phyloP scores from a whole-genome alignment of 2,797 vertebrate species.

The Macrochelys suwanniensis region DNA sequence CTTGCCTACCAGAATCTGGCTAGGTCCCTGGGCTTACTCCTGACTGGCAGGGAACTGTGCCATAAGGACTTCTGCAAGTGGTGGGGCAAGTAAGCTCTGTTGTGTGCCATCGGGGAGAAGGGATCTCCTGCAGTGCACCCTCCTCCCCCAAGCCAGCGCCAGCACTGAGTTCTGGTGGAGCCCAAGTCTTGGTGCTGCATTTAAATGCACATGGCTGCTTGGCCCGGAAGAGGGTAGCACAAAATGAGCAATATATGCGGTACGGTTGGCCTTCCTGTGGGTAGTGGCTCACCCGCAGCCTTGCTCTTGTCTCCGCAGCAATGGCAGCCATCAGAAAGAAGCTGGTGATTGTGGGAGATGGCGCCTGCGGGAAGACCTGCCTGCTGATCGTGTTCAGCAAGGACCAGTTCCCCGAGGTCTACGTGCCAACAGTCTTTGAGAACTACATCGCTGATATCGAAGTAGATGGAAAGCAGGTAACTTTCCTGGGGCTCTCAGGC shows the following conservation, averaged over 20 bases:
- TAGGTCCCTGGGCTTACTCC: background rate
- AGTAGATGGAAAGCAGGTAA: constrained; percentile 96
- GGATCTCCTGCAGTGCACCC: background rate
- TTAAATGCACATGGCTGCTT: background rate
- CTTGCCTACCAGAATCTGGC: too few species aligned
- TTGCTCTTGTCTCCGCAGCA: constrained; percentile 75
- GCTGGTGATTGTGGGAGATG: constrained; percentile 97
- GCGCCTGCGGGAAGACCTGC: constrained; percentile 96
- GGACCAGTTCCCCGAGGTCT: constrained; percentile 98
- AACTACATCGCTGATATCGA: constrained; percentile 99
- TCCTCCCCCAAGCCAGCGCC: background rate
- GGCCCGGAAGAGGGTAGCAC: background rate
- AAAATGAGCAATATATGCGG: background rate
- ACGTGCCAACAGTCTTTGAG: constrained; percentile 97
- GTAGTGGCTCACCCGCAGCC: background rate
- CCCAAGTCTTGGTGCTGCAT: too few species aligned
- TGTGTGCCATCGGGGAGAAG: background rate
- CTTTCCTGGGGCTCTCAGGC: background rate
- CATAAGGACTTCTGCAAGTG: background rate
- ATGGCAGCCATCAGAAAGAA: constrained; percentile 99
- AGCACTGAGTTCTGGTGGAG: background rate
- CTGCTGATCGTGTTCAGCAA: constrained; percentile 98
- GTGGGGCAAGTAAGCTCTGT: background rate
- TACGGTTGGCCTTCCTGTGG: background rate
- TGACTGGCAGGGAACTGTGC: background rate